A percentile compares a stretch with the other conserved stretches of the same genome.
phyloP scores from a whole-genome alignment of 2,888 invertebrate species.

The Neocrepidodera transversa region DNA sequence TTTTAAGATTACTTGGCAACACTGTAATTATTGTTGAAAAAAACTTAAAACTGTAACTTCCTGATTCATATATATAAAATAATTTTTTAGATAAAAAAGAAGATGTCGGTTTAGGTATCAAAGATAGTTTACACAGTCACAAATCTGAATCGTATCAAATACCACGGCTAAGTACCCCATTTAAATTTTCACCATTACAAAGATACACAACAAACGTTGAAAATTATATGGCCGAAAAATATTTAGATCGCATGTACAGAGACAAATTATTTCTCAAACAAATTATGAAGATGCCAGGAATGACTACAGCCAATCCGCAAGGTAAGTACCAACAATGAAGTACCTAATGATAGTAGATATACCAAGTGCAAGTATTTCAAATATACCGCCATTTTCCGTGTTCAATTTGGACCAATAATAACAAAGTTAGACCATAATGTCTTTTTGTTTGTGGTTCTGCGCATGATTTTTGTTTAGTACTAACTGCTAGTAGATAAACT shows the following conservation, averaged over 20 bases:
- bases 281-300: conserved; percentile 45
- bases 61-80: too few relatives aligned
- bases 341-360: not conserved
- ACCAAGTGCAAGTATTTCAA: not conserved
- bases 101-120: conserved; percentile 27
- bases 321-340: too few relatives aligned
- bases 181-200: conserved; percentile 56
- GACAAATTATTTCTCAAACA: conserved; percentile 60
- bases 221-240: conserved; percentile 59
- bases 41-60: too few relatives aligned
- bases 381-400: too few relatives aligned
- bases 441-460: too few relatives aligned
- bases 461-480: too few relatives aligned
- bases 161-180: conserved; percentile 47
- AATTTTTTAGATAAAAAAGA: not conserved
- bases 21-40: too few relatives aligned
- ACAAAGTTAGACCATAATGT: too few relatives aligned
- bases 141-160: conserved; percentile 48
- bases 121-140: conserved; percentile 53
- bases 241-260: conserved; percentile 58
- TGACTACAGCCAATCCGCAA: too few relatives aligned
- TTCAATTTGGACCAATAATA: too few relatives aligned
- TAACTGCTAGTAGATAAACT: too few relatives aligned
- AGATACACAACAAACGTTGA: conserved; percentile 57
- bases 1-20: too few relatives aligned